phyloP scores from a whole-genome alignment of 2,113 vertebrate species.

The Pardalotus punctatus region DNA sequence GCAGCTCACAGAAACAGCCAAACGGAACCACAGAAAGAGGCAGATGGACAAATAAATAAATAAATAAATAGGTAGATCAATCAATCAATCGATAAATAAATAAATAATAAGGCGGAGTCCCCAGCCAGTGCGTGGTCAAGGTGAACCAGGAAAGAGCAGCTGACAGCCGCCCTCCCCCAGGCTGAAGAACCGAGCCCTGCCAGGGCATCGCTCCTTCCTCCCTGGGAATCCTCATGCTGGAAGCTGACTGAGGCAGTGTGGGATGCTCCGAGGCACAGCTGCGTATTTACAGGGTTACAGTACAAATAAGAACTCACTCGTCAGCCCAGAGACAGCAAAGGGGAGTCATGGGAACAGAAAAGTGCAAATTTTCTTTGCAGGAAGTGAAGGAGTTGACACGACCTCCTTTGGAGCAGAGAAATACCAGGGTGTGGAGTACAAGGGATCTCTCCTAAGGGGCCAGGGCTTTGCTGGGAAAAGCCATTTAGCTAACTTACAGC shows the following conservation, averaged over 20 bases:
- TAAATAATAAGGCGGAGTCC: slow-evolving; percentile 74
- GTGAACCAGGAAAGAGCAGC: slow-evolving; percentile 10
- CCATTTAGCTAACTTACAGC: slow-evolving; percentile 37
- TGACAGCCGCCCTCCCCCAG: not conserved
- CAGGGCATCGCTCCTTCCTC: not conserved
- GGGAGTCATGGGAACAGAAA: not conserved
- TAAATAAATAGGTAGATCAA: not conserved
- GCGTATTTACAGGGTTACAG: slow-evolving; percentile 69
- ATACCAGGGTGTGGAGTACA: not conserved
- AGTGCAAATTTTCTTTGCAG: slow-evolving; percentile 58
- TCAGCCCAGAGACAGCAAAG: slow-evolving; percentile 10
- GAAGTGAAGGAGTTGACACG: slow-evolving; percentile 6
- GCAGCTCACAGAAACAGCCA: not conserved
- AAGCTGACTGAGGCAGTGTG: slow-evolving; percentile 26
- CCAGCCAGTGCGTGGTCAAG: not conserved
- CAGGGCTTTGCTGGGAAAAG: not conserved
- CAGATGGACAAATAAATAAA: not conserved
- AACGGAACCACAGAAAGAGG: not conserved
- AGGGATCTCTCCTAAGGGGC: not conserved
- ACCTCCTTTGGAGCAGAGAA: not conserved
- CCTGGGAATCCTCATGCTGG: not conserved
- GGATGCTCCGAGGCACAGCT: slow-evolving; percentile 65
- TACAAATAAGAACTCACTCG: not conserved
- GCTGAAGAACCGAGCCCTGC: accelerated
- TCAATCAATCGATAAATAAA: not conserved